Base-by-base conservation (phyloP, 2,888 invertebrate species). In the Morpho helenor region DNA sequence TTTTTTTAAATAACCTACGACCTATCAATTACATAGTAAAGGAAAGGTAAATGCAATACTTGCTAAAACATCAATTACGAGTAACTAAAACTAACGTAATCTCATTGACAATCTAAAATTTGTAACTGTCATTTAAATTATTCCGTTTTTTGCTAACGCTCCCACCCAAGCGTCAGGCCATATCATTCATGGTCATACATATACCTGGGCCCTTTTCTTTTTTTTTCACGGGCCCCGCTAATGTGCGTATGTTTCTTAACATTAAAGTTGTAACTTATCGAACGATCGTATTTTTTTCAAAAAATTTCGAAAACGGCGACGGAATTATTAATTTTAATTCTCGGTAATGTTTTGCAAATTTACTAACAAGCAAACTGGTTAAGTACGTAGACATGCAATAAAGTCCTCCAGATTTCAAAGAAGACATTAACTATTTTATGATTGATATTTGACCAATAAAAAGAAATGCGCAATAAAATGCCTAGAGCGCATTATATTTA, bases 101-200 rank as follows among this genome's bases (percentile, higher is more conserved):
- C 2, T 31, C 1, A 31, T 31, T 31, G 2, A 31, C 4, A 2
- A 5, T 31, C 5, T 31, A 31, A 31, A 31, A 31, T 31, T 16
- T 16, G 16, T 16, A 16, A 16, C 1, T 16, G 16, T 16, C 16
- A 16, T 16, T 16, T 31, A 43, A 43, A 4, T 43, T n/a, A 43
- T n/a, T 6, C 7, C 7, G 47, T 54, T 57, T 57, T 60, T 47
- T 68, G 66, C 68, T 62, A 56, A 62, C 69, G 53, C 52, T 71
- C 62, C 67, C 45, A 6, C 16, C 56, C 50, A 65, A 65, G 46
- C 68, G 66, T 67, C 70, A 68, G 68, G 67, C 64, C 67, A 65
- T 75, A 75, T 75, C 75, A 73, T 73, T 74, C 72, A 73, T 69
- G 73, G 68, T 67, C 67, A 67, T 65, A 66, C 64, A 65, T 72